A percentile compares a stretch with the other conserved stretches of the same genome.
phyloP scores from a whole-genome alignment of 2,797 vertebrate species.

The Phalloptychus januarius region DNA sequence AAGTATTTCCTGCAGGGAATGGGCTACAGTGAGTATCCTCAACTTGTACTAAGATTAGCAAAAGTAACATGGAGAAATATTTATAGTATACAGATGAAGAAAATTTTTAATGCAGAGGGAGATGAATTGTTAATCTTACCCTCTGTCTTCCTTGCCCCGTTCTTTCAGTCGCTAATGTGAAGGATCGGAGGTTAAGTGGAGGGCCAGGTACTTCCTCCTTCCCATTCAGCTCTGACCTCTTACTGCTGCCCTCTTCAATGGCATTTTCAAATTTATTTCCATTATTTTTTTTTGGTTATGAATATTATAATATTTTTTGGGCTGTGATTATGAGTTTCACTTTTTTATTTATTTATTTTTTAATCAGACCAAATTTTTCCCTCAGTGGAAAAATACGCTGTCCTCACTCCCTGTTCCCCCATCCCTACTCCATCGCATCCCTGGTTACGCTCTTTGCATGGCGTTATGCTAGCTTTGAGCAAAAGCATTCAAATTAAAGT shows the following conservation, averaged over 20 bases:
- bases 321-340: constrained; percentile 45
- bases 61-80: background rate
- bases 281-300: constrained; percentile 44
- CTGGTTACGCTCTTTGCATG: constrained; percentile 74
- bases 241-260: constrained; percentile 64
- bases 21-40: constrained; percentile 94
- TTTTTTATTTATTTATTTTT: constrained; percentile 49
- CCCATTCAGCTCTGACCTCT: constrained; percentile 77
- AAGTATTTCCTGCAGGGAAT: constrained; percentile 99
- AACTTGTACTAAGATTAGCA: background rate
- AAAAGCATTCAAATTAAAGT: constrained; percentile 19
- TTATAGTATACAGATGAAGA: background rate
- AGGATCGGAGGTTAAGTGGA: constrained; percentile 98
- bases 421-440: constrained; percentile 61
- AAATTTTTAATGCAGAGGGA: constrained; percentile 45
- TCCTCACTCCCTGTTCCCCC: constrained; percentile 28
- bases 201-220: constrained; percentile 92
- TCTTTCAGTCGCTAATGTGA: constrained; percentile 95
- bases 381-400: constrained; percentile 70
- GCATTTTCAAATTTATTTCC: constrained; percentile 57
- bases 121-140: constrained; percentile 71
- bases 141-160: constrained; percentile 77
- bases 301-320: constrained; percentile 38
- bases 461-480: constrained; percentile 57
- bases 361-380: constrained; percentile 70